phyloP scores from a whole-genome alignment of 1,140 invertebrate genomes.

The Polypedilum pembai region DNA sequence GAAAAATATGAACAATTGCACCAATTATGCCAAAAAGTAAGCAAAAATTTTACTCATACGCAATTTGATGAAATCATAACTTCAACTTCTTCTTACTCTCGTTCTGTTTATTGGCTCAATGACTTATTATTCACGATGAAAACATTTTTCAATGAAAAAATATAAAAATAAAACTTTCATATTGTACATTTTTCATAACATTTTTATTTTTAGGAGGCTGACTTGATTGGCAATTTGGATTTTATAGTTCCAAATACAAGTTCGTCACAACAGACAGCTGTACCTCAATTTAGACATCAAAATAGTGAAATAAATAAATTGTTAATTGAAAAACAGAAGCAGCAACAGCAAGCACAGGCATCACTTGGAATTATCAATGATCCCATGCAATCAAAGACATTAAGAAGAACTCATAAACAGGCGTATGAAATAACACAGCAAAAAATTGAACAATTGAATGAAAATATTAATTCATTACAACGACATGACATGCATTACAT shows the following conservation, averaged over 20 bases:
- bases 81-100: not conserved
- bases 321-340: not conserved
- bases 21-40: constrained; percentile 17
- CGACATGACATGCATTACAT: not conserved
- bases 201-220: constrained; percentile 17
- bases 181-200: not conserved
- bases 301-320: constrained; percentile 3
- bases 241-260: not conserved
- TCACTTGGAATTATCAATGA: not conserved
- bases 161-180: no score
- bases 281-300: not conserved
- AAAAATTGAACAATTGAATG: constrained; percentile 23
- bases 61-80: not conserved
- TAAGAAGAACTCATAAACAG: constrained; percentile 15
- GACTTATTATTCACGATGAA: constrained; percentile 5
- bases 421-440: constrained; percentile 1
- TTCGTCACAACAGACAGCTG: not conserved
- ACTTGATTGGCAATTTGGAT: constrained; percentile 5
- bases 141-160: no score
- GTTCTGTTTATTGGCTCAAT: constrained; percentile 15
- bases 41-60: not conserved
- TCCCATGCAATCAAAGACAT: constrained; percentile 22
- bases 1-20: constrained; percentile 25
- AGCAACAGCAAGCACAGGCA: not conserved
- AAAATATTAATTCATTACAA: not conserved